Conservation (phyloP, 2,797 vertebrate species). For the Steatocranus sp. region DNA sequence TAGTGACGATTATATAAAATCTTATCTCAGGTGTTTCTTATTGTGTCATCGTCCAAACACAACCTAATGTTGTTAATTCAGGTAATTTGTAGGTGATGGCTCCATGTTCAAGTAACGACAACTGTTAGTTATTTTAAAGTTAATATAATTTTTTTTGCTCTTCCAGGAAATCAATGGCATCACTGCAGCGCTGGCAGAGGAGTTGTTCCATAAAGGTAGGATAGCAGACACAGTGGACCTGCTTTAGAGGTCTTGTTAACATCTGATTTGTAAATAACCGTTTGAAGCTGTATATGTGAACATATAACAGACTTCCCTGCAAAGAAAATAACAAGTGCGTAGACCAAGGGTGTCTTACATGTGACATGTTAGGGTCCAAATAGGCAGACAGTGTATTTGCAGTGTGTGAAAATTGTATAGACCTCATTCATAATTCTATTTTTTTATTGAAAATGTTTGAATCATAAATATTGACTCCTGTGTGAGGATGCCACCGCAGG, state of each 20-base stretch:
- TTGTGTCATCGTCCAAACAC: not conserved
- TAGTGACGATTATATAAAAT: rapidly evolving
- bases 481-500: not conserved
- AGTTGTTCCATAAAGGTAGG: conserved; percentile 92
- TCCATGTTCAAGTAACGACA: not conserved
- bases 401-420: not conserved
- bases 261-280: not conserved
- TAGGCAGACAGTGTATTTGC: not conserved
- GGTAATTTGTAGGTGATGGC: not conserved
- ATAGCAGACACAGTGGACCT: not conserved
- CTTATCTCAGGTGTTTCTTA: not conserved
- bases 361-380: not conserved
- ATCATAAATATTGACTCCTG: not conserved
- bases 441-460: not conserved
- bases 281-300: not conserved
- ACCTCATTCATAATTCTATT: not conserved
- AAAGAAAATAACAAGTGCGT: not conserved
- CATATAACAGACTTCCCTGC: not conserved
- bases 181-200: conserved; percentile 90
- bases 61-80: not conserved
- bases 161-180: conserved; percentile 92
- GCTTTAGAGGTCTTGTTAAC: not conserved
- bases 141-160: not conserved
- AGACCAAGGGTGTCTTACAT: not conserved
- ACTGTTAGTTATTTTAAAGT: not conserved